A percentile compares a stretch with the other conserved stretches of the same genome.
Evolutionary conservation across 2,888 invertebrate genomes (phyloP).

Genomic region (Nomada flava): DNA sequence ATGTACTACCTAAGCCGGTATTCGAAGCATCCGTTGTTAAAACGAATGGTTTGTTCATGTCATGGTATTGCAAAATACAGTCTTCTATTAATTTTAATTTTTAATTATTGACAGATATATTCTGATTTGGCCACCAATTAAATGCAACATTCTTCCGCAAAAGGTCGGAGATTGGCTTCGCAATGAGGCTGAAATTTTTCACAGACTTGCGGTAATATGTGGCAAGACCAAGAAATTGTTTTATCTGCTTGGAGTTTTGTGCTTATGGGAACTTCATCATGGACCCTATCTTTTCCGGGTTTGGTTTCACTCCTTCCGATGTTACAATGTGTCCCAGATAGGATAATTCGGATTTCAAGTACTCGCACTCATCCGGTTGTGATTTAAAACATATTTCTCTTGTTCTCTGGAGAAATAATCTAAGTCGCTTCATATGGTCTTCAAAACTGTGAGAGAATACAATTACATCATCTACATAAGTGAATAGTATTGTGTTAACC

Average conservation of each 20-base stretch:
- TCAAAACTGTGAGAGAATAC: not conserved
- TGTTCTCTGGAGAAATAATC: not conserved
- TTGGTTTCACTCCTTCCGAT: not conserved
- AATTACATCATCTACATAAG: not conserved
- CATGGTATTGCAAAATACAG: not conserved
- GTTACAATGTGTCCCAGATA: not conserved
- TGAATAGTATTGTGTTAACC: not conserved
- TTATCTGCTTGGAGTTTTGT: too few species aligned
- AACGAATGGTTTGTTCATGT: not conserved
- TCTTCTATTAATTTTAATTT: not conserved
- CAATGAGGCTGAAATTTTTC: not conserved
- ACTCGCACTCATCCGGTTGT: not conserved
- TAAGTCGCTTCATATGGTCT: too few species aligned
- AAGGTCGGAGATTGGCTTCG: not conserved
- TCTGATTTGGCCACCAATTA: not conserved
- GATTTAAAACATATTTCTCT: not conserved
- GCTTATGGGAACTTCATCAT: too few species aligned
- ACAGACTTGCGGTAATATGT: not conserved
- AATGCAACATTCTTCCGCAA: not conserved
- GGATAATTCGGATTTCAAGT: not conserved
- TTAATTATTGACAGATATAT: not conserved
- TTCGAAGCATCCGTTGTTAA: conserved; percentile 9
- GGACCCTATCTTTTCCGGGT: not conserved
- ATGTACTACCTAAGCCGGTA: not conserved
- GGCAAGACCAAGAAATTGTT: too few species aligned